Evolutionary conservation across 1,140 invertebrate genomes (phyloP).

Genomic region (Trichonephila inaurata): DNA sequence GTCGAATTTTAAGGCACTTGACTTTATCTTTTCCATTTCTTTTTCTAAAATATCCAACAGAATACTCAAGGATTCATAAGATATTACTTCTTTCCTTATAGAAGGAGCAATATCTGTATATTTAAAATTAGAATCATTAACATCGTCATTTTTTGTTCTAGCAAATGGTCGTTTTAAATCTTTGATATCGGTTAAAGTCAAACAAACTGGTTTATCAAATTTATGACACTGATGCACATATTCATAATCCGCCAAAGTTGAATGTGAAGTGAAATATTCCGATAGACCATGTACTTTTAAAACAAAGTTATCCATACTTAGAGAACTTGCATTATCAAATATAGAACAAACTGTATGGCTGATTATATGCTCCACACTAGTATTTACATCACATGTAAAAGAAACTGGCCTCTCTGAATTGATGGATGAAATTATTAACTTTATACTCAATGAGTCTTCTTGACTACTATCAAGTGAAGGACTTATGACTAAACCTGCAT

Average conservation of each 20-base stretch:
- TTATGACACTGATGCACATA: conserved; percentile 97
- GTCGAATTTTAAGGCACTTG: conserved; percentile 77
- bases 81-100: conserved; percentile 52
- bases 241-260: conserved; percentile 91
- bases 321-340: conserved; percentile 77
- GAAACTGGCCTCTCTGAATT: conserved; percentile 86
- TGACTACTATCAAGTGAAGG: conserved; percentile 89
- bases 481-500: conserved; percentile 86
- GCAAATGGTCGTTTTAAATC: conserved; percentile 86
- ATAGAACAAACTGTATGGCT: conserved; percentile 88
- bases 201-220: conserved; percentile 92
- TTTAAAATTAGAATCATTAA: conserved; percentile 67
- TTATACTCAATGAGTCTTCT: conserved; percentile 89
- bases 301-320: conserved; percentile 79
- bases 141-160: conserved; percentile 84
- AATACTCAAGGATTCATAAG: conserved; percentile 79
- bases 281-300: conserved; percentile 88
- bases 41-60: conserved; percentile 81
- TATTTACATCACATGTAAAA: conserved; percentile 93
- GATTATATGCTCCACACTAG: conserved; percentile 92
- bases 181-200: conserved; percentile 86
- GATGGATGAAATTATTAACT: conserved; percentile 89
- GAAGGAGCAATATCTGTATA: conserved; percentile 75
- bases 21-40: conserved; percentile 80
- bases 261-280: conserved; percentile 87